A percentile compares a stretch with the other conserved stretches of the same genome.
phyloP scores from a whole-genome alignment of 2,888 invertebrate species.

The Drosophila engyochracea region DNA sequence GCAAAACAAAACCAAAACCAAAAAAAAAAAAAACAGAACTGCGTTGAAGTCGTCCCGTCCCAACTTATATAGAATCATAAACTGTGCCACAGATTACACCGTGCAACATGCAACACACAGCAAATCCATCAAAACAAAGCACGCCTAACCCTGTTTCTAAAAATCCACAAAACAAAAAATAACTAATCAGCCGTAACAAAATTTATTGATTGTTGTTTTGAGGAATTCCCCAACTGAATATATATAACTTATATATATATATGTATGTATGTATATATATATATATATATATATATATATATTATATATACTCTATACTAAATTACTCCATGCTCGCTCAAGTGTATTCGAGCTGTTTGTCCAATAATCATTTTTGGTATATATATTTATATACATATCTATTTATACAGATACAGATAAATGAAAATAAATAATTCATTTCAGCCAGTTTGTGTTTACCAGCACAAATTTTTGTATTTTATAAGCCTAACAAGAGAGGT shows the following conservation, averaged over 20 bases:
- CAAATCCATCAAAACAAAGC: background rate
- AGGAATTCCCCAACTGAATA: background rate
- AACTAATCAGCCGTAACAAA: slow-evolving; percentile 1
- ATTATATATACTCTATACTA: too few species aligned
- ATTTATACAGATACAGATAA: background rate
- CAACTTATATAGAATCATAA: slow-evolving; percentile 33
- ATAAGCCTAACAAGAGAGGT: background rate
- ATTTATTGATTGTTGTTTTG: background rate
- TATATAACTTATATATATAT: background rate
- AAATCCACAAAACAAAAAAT: background rate
- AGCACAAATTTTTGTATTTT: background rate
- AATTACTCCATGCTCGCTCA: background rate
- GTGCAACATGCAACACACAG: slow-evolving; percentile 27
- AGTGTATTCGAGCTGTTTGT: background rate
- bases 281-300: background rate
- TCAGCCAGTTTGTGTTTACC: background rate
- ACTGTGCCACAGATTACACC: slow-evolving; percentile 55
- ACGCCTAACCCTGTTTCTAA: background rate
- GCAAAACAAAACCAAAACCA: slow-evolving; percentile 10
- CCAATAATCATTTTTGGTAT: background rate
- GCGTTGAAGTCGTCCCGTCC: slow-evolving; percentile 45
- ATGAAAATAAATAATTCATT: background rate
- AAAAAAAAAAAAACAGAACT: slow-evolving; percentile 15
- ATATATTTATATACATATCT: background rate
- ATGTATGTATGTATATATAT: background rate